Evolutionary conservation across 2,113 vertebrate species (phyloP).

Genomic region (Potamarius usumacintae): DNA sequence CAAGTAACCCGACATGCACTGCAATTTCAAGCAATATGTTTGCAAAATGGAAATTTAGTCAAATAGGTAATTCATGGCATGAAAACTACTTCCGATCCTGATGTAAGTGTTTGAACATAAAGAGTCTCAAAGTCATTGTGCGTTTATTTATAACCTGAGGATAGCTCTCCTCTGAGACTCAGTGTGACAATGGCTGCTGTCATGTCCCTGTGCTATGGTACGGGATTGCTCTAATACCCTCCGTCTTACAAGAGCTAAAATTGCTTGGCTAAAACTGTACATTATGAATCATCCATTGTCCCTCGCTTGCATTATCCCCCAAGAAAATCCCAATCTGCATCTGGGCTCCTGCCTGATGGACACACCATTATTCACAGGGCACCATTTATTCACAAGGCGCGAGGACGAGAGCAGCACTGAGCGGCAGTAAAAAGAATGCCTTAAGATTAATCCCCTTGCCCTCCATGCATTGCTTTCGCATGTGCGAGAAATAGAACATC

Average conservation of each 20-base stretch:
- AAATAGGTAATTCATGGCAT: slow-evolving; percentile 29
- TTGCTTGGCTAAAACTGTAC: slow-evolving; percentile 73
- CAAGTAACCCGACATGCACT: slow-evolving; percentile 5
- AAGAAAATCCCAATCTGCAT: slow-evolving; percentile 78
- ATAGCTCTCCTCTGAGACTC: slow-evolving; percentile 62
- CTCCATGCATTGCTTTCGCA: slow-evolving; percentile 58
- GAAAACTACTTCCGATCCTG: slow-evolving; percentile 36
- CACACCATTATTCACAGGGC: slow-evolving; percentile 76
- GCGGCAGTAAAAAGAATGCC: slow-evolving; percentile 74
- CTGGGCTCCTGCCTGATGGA: slow-evolving; percentile 74
- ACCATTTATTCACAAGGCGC: slow-evolving; percentile 57
- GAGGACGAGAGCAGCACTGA: slow-evolving; percentile 67
- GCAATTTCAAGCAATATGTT: slow-evolving; percentile 8
- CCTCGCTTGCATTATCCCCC: slow-evolving; percentile 74
- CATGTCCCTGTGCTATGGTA: slow-evolving; percentile 57
- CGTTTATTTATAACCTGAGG: slow-evolving; percentile 66
- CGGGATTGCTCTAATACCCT: slow-evolving; percentile 64
- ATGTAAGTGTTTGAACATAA: slow-evolving; percentile 42
- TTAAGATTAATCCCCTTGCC: slow-evolving; percentile 75
- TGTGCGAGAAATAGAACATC: slow-evolving; percentile 73
- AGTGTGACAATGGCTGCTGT: slow-evolving; percentile 64
- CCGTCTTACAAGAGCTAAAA: slow-evolving; percentile 66
- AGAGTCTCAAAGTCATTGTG: slow-evolving; percentile 58
- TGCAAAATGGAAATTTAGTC: slow-evolving; percentile 10
- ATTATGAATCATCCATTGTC: slow-evolving; percentile 80